Conservation (phyloP, 2,888 invertebrate species). For the Hirtodrosophila trivittata region DNA sequence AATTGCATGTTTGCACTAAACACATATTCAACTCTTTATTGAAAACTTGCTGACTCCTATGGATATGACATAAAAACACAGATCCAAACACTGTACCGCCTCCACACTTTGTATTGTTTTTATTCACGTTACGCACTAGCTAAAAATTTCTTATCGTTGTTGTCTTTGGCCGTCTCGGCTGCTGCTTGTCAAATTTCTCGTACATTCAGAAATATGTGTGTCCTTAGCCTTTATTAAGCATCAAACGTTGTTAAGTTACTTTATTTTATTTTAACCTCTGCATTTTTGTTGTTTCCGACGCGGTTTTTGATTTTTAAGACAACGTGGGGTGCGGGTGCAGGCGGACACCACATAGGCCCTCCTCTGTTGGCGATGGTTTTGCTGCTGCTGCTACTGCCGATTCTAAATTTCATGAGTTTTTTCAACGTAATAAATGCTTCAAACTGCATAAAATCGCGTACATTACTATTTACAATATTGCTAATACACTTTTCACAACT, state of each 20-base stretch:
- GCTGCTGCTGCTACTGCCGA: conserved; percentile 31
- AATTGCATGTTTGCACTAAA: conserved; percentile 62
- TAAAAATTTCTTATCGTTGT: conserved; percentile 32
- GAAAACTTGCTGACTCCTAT: conserved; percentile 26
- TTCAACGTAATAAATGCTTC: conserved; percentile 39
- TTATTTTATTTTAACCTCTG: conserved; percentile 49
- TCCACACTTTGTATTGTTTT: conserved; percentile 40
- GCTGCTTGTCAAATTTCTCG: conserved; percentile 16
- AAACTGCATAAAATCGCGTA: conserved; percentile 43
- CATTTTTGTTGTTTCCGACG: conserved; percentile 57
- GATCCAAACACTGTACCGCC: conserved; percentile 34
- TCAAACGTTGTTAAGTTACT: conserved; percentile 36
- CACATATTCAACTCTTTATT: conserved; percentile 30
- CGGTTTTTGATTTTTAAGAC: conserved; percentile 43
- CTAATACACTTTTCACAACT: conserved; percentile 39
- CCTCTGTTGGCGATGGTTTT: conserved; percentile 32
- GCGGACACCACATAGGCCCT: conserved; percentile 55
- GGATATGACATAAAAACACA: conserved; percentile 41
- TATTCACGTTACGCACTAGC: conserved; percentile 35
- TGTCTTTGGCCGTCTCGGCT: conserved; percentile 25
- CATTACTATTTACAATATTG: conserved; percentile 44
- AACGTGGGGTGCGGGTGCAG: conserved; percentile 54
- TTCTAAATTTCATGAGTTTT: conserved; percentile 57
- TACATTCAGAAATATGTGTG: conserved; percentile 16
- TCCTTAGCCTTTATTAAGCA: conserved; percentile 15